Evolutionary conservation across 2,888 invertebrate genomes (phyloP).

Genomic region (Choreutis nemorana): DNA sequence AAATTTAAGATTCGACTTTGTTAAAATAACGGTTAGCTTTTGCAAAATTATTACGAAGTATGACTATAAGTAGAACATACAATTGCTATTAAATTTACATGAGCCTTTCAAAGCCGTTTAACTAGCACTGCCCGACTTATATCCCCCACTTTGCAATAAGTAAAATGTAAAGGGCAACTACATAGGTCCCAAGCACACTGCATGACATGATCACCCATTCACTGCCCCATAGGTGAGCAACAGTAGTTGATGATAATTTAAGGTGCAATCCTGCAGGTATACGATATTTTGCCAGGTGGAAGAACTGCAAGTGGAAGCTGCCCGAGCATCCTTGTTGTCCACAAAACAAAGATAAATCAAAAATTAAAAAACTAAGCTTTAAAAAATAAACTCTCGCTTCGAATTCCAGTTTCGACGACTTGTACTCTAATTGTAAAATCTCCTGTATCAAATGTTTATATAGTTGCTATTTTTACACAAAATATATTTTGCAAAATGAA

Average conservation of each 20-base stretch:
- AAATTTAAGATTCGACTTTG: too few relatives aligned
- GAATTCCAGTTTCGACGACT: conserved; percentile 37
- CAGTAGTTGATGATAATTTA: conserved; percentile 63
- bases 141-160: not conserved
- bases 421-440: conserved; percentile 50
- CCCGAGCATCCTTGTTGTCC: conserved; percentile 73
- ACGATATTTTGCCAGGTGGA: conserved; percentile 87
- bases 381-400: conserved; percentile 57
- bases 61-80: too few relatives aligned
- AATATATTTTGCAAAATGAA: conserved; percentile 38
- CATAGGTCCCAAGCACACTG: conserved; percentile 26
- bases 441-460: conserved; percentile 51
- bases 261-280: conserved; percentile 73
- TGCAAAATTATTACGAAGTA: too few relatives aligned
- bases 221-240: conserved; percentile 42
- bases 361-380: conserved; percentile 58
- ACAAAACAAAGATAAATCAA: conserved; percentile 67
- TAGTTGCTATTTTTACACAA: conserved; percentile 61
- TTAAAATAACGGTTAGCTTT: too few relatives aligned
- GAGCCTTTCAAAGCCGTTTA: too few relatives aligned
- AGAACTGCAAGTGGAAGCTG: conserved; percentile 81
- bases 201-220: conserved; percentile 33
- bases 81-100: too few relatives aligned
- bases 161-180: not conserved
- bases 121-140: too few relatives aligned